phyloP scores from a whole-genome alignment of 2,113 vertebrate species.

The Raphicerus campestris region DNA sequence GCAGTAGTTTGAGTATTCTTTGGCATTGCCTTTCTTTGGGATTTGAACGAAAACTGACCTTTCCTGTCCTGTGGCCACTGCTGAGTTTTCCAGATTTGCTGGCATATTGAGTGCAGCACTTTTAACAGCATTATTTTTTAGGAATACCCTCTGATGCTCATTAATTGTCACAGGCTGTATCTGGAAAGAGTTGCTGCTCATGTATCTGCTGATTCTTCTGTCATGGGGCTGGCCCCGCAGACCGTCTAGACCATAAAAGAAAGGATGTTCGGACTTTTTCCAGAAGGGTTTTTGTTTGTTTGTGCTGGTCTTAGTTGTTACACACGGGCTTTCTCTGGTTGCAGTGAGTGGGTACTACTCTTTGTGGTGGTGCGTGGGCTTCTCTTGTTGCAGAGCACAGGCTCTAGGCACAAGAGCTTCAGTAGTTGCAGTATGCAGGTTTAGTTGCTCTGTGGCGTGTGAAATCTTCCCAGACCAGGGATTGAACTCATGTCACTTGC shows the following conservation, averaged over 20 bases:
- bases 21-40: background rate
- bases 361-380: background rate
- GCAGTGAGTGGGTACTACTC: background rate
- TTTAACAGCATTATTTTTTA: background rate
- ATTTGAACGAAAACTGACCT: background rate
- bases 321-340: accelerated
- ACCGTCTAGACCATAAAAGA: background rate
- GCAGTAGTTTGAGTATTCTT: background rate
- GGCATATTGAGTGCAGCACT: background rate
- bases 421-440: background rate
- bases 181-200: too few species aligned
- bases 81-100: background rate
- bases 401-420: background rate
- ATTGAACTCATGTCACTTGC: accelerated
- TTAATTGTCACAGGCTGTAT: background rate
- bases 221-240: background rate
- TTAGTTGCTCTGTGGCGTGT: background rate
- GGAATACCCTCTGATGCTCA: background rate
- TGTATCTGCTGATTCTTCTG: background rate
- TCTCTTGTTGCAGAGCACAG: background rate
- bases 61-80: background rate
- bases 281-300: background rate
- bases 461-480: background rate
- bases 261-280: background rate
- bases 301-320: background rate